A percentile compares a stretch with the other conserved stretches of the same genome.
phyloP scores from a whole-genome alignment of 2,888 invertebrate genomes.

The Dioctria linearis region DNA sequence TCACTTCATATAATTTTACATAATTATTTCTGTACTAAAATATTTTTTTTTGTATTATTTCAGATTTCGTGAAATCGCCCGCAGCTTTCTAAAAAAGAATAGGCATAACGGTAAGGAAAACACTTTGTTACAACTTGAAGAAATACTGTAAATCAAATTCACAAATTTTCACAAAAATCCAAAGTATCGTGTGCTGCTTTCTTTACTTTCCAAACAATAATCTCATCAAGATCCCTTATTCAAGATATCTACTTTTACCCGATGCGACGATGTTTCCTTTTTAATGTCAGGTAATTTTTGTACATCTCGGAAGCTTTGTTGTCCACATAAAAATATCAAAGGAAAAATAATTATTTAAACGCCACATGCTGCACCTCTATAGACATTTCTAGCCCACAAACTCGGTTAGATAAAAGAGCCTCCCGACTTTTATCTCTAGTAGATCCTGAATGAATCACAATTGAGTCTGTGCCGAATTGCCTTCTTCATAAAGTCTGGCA shows the following conservation, averaged over 20 bases:
- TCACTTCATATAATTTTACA: too few species aligned
- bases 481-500: conserved; percentile 21
- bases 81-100: conserved; percentile 65
- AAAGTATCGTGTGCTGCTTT: neutral
- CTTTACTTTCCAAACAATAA: neutral
- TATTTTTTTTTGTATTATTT: conserved; percentile 63
- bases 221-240: conserved; percentile 12
- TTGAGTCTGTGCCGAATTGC: conserved; percentile 22
- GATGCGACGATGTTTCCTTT: neutral
- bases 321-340: conserved; percentile 35
- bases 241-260: neutral
- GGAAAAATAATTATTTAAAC: conserved; percentile 43
- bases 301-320: conserved; percentile 13
- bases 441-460: conserved; percentile 28
- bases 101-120: conserved; percentile 67
- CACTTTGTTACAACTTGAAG: conserved; percentile 37
- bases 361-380: conserved; percentile 37
- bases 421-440: neutral
- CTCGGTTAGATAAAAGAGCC: conserved; percentile 47
- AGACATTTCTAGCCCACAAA: conserved; percentile 38
- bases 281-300: neutral
- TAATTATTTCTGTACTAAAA: neutral
- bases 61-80: conserved; percentile 71
- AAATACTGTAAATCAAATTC: neutral
- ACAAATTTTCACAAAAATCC: neutral